A percentile compares a stretch with the other conserved stretches of the same genome.
Conservation (phyloP, 1,140 invertebrate species). For the Hesperophylax magnus region DNA sequence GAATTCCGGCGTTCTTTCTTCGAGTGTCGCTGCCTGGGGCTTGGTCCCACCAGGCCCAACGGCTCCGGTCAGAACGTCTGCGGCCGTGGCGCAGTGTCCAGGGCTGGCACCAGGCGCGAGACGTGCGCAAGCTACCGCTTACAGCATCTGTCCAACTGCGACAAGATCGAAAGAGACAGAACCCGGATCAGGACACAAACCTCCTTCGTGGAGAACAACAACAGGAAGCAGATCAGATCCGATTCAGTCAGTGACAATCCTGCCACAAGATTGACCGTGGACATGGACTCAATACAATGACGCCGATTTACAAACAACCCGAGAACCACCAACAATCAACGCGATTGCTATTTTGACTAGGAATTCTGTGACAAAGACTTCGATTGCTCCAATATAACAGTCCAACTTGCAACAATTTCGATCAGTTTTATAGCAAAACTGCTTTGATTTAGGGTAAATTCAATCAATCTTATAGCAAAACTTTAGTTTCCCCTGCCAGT, state of each 20-base stretch:
- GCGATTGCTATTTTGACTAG: neutral
- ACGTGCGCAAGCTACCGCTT: slow-evolving; percentile 67
- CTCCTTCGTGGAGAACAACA: slow-evolving; percentile 67
- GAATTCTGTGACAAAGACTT: neutral
- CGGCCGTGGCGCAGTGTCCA: slow-evolving; percentile 58
- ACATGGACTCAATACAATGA: slow-evolving; percentile 59
- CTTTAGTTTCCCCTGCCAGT: neutral
- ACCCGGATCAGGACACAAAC: slow-evolving; percentile 66
- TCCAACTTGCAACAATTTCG: neutral
- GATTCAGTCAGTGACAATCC: slow-evolving; percentile 66
- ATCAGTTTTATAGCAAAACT: neutral
- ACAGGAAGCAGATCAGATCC: slow-evolving; percentile 65
- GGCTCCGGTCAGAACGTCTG: slow-evolving; percentile 63
- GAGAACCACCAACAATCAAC: neutral
- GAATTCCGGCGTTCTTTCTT: slow-evolving; percentile 70
- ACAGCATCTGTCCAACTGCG: slow-evolving; percentile 66
- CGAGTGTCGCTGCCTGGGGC: slow-evolving; percentile 68
- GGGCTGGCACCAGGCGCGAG: slow-evolving; percentile 59
- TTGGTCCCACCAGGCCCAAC: slow-evolving; percentile 58
- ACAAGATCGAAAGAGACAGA: slow-evolving; percentile 65
- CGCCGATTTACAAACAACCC: slow-evolving; percentile 20
- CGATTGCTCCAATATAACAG: neutral
- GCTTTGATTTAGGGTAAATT: too few relatives aligned
- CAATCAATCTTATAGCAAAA: too few relatives aligned
- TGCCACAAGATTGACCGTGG: slow-evolving; percentile 64